Evolutionary conservation across 2,888 invertebrate species (phyloP).

Genomic region (Iphiclides podalirius): DNA sequence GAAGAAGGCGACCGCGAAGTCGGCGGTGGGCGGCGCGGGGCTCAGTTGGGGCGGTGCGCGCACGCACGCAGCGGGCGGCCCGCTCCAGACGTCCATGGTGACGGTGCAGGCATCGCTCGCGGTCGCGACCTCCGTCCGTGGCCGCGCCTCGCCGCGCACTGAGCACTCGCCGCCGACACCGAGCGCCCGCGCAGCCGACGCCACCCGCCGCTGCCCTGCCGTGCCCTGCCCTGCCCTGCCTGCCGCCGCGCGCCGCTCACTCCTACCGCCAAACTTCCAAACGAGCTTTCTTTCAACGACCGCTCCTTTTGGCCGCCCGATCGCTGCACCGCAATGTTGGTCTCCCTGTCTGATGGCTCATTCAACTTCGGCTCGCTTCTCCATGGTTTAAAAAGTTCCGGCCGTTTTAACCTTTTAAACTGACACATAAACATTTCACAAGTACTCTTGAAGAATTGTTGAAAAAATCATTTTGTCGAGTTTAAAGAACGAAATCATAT

Average conservation of each 20-base stretch:
- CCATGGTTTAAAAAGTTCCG: no score
- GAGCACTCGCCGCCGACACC: slow-evolving; percentile 39
- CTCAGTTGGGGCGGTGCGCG: slow-evolving; percentile 82
- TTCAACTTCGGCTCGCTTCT: no score
- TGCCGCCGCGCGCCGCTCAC: neutral
- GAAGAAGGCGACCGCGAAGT: slow-evolving; percentile 91
- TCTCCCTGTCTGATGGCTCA: no score
- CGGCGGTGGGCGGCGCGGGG: slow-evolving; percentile 85
- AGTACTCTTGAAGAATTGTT: no score
- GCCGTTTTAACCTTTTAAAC: no score
- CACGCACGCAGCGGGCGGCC: slow-evolving; percentile 82
- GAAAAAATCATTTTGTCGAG: no score
- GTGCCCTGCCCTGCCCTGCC: neutral
- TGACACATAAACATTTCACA: no score
- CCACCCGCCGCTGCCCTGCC: slow-evolving; percentile 1
- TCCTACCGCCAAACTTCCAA: no score
- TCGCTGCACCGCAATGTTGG: no score
- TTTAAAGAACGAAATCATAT: no score
- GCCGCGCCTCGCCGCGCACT: slow-evolving; percentile 67
- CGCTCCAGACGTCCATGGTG: slow-evolving; percentile 88
- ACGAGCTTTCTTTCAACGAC: no score
- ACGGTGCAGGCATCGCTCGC: slow-evolving; percentile 73
- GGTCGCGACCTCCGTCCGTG: slow-evolving; percentile 53
- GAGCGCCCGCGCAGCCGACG: slow-evolving; percentile 34
- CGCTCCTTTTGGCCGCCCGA: no score